Base-by-base conservation (phyloP, 2,888 invertebrate species). In the Dolichomitus sp. region DNA sequence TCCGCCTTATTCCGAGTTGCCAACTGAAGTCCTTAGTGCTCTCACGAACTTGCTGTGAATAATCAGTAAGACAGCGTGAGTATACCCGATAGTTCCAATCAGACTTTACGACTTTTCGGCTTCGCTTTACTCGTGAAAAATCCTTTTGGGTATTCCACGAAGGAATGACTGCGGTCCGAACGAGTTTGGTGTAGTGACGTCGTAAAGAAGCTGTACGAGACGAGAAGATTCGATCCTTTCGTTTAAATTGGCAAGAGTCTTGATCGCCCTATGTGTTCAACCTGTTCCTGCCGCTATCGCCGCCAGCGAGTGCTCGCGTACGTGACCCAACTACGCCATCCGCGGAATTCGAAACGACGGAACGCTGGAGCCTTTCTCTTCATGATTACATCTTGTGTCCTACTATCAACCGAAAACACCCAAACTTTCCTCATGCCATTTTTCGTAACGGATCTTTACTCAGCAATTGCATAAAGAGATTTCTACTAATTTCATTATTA, bases 181-280 rank as follows among this genome's bases (percentile, higher is more conserved):
- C 50, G 42, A 37, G 66, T 45, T 50, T 45, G 72, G 17, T 61
- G 66, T 14, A 30, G 76, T 68, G 80, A 69, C 50, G 76, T 74
- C 70, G 75, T 75, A 52, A 74, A 70, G 57, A 37, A 80, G 66
- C 69, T 12, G 45, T 48, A 66, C 42, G 65, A 23, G 48, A 66
- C 19, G 68, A 57, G 69, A 12, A 57, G 82, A 79, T 83, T 79
- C 75, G 72, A 79, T 79, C 61, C 77, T 65, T 14, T 7, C 57
- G 69, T 73, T 83, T 77, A 83, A 77, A 83, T 77, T 80, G 83
- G 40, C 77, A 50, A 69, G 77, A 73, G 37, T 23, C 68, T 45
- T n/a, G 61, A 50, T 48, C 50, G 33, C 42, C 23, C 66, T 42
- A 12, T 61, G 75, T 66, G 76, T 61, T 37, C 48, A 59, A 77